Conservation (phyloP, 2,888 invertebrate species). For the Acleris emargana region DNA sequence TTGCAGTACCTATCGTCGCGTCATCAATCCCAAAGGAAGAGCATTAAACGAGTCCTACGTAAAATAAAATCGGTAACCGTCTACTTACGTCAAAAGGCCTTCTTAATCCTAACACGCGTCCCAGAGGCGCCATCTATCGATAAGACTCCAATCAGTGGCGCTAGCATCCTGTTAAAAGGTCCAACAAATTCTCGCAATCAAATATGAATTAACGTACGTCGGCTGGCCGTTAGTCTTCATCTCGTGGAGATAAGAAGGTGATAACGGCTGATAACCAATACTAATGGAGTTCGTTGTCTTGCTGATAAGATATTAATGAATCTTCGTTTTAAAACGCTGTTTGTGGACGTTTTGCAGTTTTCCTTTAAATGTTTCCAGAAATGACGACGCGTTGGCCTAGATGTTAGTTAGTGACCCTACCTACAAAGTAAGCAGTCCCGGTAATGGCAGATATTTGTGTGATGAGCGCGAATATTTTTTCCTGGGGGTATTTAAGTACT, state of each 20-base stretch:
- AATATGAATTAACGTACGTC: conserved; percentile 59
- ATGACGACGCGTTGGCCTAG: no score
- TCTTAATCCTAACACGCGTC: neutral
- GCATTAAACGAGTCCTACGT: no score
- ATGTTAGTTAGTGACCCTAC: no score
- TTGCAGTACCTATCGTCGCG: no score
- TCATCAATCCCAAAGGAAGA: no score
- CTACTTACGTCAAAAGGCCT: no score
- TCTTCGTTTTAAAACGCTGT: conserved; percentile 55
- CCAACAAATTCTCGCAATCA: conserved; percentile 45
- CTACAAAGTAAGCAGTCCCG: no score
- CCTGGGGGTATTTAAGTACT: no score
- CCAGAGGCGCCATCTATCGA: conserved; percentile 22
- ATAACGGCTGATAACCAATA: conserved; percentile 66
- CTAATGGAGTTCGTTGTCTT: conserved; percentile 66
- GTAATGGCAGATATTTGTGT: no score
- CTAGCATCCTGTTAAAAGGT: neutral
- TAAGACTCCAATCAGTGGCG: conserved; percentile 45
- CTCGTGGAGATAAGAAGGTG: conserved; percentile 60
- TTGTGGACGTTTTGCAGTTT: conserved; percentile 31
- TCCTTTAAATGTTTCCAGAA: neutral
- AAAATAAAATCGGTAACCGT: no score
- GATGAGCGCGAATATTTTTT: no score
- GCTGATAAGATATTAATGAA: conserved; percentile 72
- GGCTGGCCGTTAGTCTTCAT: conserved; percentile 59